phyloP scores from a whole-genome alignment of 2,888 invertebrate genomes.

The Clitarchus hookeri region DNA sequence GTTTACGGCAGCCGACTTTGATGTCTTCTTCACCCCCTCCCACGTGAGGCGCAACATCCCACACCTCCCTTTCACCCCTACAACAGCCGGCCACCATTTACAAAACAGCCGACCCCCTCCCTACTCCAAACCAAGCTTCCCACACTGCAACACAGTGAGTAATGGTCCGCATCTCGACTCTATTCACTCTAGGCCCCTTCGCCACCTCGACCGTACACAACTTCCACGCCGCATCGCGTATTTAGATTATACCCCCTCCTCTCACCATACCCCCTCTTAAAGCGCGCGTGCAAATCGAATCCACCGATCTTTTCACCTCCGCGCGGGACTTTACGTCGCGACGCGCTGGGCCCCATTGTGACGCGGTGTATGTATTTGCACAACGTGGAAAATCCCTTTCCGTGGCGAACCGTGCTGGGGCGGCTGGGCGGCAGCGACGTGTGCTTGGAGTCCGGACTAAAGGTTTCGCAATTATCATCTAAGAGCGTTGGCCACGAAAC shows the following conservation, averaged over 20 bases:
- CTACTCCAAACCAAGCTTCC: background rate
- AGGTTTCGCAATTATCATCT: too few relatives aligned
- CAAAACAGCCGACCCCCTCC: background rate
- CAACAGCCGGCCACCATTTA: background rate
- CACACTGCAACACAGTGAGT: constrained; percentile 8
- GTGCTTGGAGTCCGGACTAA: too few relatives aligned
- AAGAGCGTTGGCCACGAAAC: too few relatives aligned
- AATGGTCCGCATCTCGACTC: background rate
- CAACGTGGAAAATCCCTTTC: background rate
- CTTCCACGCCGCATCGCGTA: background rate
- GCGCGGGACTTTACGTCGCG: background rate
- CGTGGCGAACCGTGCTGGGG: background rate
- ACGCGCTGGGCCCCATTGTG: background rate
- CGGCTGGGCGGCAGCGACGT: too few relatives aligned
- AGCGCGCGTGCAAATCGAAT: constrained; percentile 4
- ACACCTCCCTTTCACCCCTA: too few relatives aligned
- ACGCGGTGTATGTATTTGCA: too few relatives aligned
- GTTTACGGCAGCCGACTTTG: too few relatives aligned
- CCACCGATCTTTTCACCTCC: background rate
- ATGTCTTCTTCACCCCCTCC: too few relatives aligned
- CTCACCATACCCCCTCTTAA: background rate
- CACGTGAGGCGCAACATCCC: too few relatives aligned
- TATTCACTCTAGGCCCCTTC: background rate
- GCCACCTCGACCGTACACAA: background rate
- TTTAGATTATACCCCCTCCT: background rate